These are phyloP conservation scores for Tetrapedia diversipes DNA, from an alignment of 2,888 invertebrate species.

Conservation along the genomic window DNA sequence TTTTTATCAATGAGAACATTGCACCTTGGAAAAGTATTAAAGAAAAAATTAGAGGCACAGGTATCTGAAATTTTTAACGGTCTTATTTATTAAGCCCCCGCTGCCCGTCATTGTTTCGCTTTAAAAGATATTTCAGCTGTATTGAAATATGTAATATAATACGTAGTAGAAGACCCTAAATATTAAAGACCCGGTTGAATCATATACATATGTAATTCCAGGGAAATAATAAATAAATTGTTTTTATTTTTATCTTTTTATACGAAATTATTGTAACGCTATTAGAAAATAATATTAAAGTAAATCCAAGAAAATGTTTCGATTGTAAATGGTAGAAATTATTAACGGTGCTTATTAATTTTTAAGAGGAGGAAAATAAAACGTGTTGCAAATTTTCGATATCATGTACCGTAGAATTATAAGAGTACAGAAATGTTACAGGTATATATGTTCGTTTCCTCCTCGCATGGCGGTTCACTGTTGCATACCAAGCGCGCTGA, in stretches of 20 bases:
- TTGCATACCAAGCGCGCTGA: conserved; percentile 48
- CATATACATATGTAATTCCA: conserved; percentile 9
- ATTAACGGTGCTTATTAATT: conserved; percentile 1
- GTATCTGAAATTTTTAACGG: background rate
- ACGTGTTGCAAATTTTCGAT: background rate
- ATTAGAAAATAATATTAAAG: background rate
- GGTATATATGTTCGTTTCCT: conserved; percentile 28
- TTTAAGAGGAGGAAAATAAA: background rate
- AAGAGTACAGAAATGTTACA: conserved; percentile 39
- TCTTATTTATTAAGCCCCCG: background rate
- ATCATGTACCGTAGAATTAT: background rate
- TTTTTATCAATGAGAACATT: background rate
- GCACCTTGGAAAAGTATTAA: background rate
- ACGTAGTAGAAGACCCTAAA: conserved; percentile 41
- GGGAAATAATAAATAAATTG: conserved; percentile 16
- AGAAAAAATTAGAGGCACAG: too few species aligned
- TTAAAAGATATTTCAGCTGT: conserved; percentile 37
- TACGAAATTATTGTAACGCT: too few species aligned
- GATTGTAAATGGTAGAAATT: too few species aligned
- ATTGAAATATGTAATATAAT: conserved; percentile 38
- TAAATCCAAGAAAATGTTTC: too few species aligned
- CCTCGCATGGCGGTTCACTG: conserved; percentile 29
- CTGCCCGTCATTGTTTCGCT: conserved; percentile 32
- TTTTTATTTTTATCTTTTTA: background rate
- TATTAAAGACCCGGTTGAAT: conserved; percentile 27